phyloP scores from a whole-genome alignment of 2,113 vertebrate genomes.

The Dipodomys spectabilis region DNA sequence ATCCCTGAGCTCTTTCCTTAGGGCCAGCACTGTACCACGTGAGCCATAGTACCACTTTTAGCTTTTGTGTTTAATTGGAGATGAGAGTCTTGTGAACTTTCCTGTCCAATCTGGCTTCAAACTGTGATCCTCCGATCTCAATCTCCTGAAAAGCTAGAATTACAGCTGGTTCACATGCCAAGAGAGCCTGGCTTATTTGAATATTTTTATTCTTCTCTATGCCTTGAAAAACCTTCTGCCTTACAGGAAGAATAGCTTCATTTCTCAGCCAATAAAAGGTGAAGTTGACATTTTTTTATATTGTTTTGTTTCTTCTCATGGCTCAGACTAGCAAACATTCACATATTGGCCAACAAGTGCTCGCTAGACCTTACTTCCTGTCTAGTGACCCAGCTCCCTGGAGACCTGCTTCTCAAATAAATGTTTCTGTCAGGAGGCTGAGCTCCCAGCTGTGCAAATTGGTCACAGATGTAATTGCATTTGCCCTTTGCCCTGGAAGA shows the following conservation, averaged over 20 bases:
- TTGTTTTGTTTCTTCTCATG: constrained; percentile 4
- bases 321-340: neutral
- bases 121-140: too few relatives aligned
- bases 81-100: too few relatives aligned
- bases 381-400: constrained; percentile 66
- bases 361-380: constrained; percentile 72
- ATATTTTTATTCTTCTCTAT: neutral
- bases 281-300: neutral
- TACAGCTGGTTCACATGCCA: too few relatives aligned
- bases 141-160: too few relatives aligned
- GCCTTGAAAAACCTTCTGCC: constrained; percentile 12
- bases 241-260: neutral
- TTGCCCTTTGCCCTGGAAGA: constrained; percentile 81
- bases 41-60: too few relatives aligned
- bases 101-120: too few relatives aligned
- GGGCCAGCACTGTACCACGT: too few relatives aligned
- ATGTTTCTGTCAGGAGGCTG: constrained; percentile 78
- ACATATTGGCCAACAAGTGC: constrained; percentile 14
- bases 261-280: constrained; percentile 14
- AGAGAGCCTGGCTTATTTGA: neutral
- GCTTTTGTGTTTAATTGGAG: too few relatives aligned
- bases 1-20: too few relatives aligned
- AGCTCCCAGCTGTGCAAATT: constrained; percentile 82
- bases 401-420: constrained; percentile 79
- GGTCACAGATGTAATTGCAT: constrained; percentile 85